Percentiles rank a stretch among this genome's conserved stretches.
These are phyloP conservation scores for Augiades crinisus DNA, from an alignment of 2,888 invertebrate species.

Conservation along the genomic window DNA sequence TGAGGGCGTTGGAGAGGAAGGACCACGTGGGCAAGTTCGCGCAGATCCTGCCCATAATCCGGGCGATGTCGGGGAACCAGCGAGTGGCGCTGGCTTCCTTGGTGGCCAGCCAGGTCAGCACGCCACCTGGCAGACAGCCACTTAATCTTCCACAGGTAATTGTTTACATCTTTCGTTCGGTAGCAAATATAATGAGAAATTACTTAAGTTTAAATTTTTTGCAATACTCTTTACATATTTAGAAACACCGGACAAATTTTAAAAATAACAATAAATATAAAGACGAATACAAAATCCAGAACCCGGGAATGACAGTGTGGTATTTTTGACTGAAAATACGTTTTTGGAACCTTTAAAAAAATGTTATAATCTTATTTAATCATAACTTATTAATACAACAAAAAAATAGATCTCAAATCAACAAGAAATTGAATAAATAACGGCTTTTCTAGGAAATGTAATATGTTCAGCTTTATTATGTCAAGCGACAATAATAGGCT, in stretches of 20 bases:
- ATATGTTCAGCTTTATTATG: background rate
- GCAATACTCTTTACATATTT: background rate
- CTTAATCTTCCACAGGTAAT: constrained; percentile 81
- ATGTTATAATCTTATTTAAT: too few relatives aligned
- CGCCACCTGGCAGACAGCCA: constrained; percentile 74
- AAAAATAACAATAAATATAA: background rate
- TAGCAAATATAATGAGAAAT: background rate
- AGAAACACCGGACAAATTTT: too few relatives aligned
- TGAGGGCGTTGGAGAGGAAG: constrained; percentile 80
- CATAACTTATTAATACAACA: background rate
- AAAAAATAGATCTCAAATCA: background rate
- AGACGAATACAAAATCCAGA: too few relatives aligned
- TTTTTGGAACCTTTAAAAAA: too few relatives aligned
- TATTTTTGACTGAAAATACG: too few relatives aligned
- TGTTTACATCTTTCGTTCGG: background rate
- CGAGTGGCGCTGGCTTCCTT: constrained; percentile 82
- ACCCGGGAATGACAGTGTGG: too few relatives aligned
- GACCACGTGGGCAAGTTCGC: constrained; percentile 82
- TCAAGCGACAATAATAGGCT: constrained; percentile 1
- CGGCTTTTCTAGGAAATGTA: background rate
- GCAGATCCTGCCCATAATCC: constrained; percentile 83
- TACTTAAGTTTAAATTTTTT: too few relatives aligned
- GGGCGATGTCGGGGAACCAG: constrained; percentile 83
- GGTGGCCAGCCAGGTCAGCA: constrained; percentile 82
- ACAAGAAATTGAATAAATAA: background rate